Base-by-base conservation (phyloP, 2,797 vertebrate species). In the Sitta carolinensis region DNA sequence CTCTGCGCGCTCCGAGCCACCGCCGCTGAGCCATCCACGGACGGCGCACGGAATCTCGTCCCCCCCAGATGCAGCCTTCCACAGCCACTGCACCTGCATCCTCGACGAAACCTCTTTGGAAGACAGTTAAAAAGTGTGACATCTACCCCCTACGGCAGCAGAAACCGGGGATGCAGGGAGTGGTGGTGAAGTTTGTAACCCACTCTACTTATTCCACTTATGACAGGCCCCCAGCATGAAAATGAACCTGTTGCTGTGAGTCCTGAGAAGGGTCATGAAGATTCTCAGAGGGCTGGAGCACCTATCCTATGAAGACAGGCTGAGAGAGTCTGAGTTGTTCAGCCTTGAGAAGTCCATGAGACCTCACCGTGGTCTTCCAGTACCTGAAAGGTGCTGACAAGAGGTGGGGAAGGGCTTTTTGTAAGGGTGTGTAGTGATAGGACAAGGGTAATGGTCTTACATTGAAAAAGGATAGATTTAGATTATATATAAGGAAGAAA, bases 1-100 rank as follows among this genome's bases (percentile, higher is more conserved):
- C 82, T 10, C 55, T 16, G 57, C 18, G 1, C 2, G 32, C 48
- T 20, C n/a, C 1, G 18, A 47, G 66, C 20, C 47, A 1, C 54
- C 13, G 21, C 11, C 9, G 40, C 40, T 0, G 22, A 6, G 43
- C 52, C 59, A 5, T 51, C 34, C 38, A 30, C 2, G 2, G 6
- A 8, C 1, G 14, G 54, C 3, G 9, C 76, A 69, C 4, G 1
- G 55, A 38, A 18, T 1, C 11, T 3, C 17, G 11, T 12, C 48
- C 29, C 19, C 27, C 3, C 4, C 4, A 0, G 16, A 7, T 6
- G 62, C 59, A 4, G 4, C 50, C 8, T 42, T 32, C 30, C 25
- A 3, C 40, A 19, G 3, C 15, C n/a, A 3, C 40, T 1, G 3
- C 36, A n/a, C 27, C 50, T 15, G 18, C 13, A 27, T 5, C 47